These are phyloP conservation scores for Adrianichthys oophorus DNA, from an alignment of 2,797 vertebrate genomes.

Conservation along the genomic window DNA sequence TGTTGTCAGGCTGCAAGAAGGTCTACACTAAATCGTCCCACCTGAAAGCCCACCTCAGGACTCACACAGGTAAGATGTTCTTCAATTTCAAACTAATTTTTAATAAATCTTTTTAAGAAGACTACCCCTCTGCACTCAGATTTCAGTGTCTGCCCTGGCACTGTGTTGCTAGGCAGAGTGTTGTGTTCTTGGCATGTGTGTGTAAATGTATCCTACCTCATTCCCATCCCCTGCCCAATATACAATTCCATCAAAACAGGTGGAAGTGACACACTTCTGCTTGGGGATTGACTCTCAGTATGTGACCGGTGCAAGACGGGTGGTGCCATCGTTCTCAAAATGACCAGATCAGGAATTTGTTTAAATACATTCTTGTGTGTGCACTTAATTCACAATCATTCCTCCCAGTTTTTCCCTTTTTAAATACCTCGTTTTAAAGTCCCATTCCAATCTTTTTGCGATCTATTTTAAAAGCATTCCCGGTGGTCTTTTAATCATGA, in stretches of 20 bases:
- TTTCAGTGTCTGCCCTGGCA: slow-evolving; percentile 70
- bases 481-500: no score
- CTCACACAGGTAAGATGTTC: slow-evolving; percentile 93
- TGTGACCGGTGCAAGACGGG: slow-evolving; percentile 41
- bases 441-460: no score
- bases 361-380: slow-evolving; percentile 17
- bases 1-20: slow-evolving; percentile 91
- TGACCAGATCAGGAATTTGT: slow-evolving; percentile 28
- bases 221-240: slow-evolving; percentile 72
- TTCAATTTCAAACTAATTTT: slow-evolving; percentile 46
- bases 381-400: background rate
- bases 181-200: slow-evolving; percentile 77
- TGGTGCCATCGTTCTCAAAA: slow-evolving; percentile 43
- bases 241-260: slow-evolving; percentile 77
- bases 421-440: background rate
- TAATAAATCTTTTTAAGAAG: slow-evolving; percentile 15
- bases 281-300: slow-evolving; percentile 65
- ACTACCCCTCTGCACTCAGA: slow-evolving; percentile 45
- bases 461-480: no score
- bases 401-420: background rate
- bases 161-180: slow-evolving; percentile 79
- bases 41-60: slow-evolving; percentile 98
- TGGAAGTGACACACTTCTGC: slow-evolving; percentile 77
- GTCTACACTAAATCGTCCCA: slow-evolving; percentile 99
- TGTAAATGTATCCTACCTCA: slow-evolving; percentile 76